Percentiles rank a stretch among this genome's conserved stretches.
Conservation (phyloP, 1,140 invertebrate species). For the Drosophila nannoptera region DNA sequence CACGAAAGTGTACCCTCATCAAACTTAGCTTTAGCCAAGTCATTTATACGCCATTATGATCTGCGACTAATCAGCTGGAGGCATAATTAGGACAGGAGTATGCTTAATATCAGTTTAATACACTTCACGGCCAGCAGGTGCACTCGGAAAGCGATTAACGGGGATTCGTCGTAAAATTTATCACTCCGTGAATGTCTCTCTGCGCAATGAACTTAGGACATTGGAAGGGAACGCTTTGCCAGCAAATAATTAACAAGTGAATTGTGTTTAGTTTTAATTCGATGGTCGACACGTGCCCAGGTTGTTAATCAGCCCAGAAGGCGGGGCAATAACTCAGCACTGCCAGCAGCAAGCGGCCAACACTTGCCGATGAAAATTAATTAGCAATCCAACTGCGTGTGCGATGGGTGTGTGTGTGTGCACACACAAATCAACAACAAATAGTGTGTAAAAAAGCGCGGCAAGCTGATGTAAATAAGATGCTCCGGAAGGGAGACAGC, state of each 20-base stretch:
- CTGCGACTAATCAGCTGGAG: too few species aligned
- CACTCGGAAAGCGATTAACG: background rate
- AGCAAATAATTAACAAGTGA: constrained; percentile 25
- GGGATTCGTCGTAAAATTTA: background rate
- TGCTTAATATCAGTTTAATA: too few species aligned
- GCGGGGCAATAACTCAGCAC: constrained; percentile 38
- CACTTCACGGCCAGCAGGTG: too few species aligned
- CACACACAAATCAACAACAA: constrained; percentile 19
- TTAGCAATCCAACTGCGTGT: constrained; percentile 38
- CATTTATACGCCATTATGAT: too few species aligned
- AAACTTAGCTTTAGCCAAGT: too few species aligned
- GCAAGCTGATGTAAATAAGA: constrained; percentile 32
- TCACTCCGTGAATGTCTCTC: background rate
- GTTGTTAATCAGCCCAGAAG: constrained; percentile 44
- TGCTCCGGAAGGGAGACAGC: constrained; percentile 31
- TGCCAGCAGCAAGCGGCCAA: constrained; percentile 23
- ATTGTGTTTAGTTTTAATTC: constrained; percentile 2
- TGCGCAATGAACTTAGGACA: background rate
- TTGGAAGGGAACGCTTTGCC: background rate
- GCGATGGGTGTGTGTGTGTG: constrained; percentile 19
- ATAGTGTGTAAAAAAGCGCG: constrained; percentile 9
- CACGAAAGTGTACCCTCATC: too few species aligned
- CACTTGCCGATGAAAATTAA: constrained; percentile 59
- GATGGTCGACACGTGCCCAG: constrained; percentile 20
- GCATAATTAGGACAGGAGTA: too few species aligned